A percentile compares a stretch with the other conserved stretches of the same genome.
Conservation (phyloP, 2,113 vertebrate genomes). For the Struthio camelus region DNA sequence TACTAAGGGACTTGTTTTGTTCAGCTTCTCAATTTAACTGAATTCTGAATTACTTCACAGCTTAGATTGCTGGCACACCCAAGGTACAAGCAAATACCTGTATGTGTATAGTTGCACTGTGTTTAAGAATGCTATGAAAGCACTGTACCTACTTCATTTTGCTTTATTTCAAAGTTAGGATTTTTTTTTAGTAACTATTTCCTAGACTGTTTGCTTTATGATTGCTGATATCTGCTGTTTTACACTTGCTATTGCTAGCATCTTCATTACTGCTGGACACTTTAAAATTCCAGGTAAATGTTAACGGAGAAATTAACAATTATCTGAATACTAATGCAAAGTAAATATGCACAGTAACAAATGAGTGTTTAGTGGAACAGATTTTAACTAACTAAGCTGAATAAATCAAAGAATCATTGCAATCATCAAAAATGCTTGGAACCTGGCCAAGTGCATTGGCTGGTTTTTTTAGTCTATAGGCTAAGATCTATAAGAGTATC, state of each 20-base stretch:
- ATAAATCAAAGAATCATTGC: neutral
- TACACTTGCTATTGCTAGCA: neutral
- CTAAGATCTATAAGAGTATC: neutral
- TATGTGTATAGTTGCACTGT: neutral
- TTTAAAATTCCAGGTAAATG: neutral
- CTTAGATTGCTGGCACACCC: neutral
- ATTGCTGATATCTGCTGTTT: constrained; percentile 1
- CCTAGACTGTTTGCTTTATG: neutral
- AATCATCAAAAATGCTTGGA: neutral
- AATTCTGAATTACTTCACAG: constrained; percentile 1
- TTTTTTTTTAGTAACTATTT: neutral
- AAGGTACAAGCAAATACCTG: neutral
- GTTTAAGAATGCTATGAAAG: neutral
- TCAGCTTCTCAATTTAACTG: neutral
- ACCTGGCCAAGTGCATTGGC: neutral
- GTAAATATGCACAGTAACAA: neutral
- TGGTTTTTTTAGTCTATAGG: neutral
- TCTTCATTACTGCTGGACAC: neutral
- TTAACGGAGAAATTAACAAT: constrained; percentile 25
- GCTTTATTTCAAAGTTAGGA: neutral
- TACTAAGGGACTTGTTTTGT: neutral
- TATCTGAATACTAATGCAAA: constrained; percentile 2
- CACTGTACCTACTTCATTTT: neutral
- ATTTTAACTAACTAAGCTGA: neutral
- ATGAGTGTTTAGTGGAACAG: neutral